A percentile compares a stretch with the other conserved stretches of the same genome.
Evolutionary conservation across 2,888 invertebrate species (phyloP).

Genomic region (Brachyptera risi): DNA sequence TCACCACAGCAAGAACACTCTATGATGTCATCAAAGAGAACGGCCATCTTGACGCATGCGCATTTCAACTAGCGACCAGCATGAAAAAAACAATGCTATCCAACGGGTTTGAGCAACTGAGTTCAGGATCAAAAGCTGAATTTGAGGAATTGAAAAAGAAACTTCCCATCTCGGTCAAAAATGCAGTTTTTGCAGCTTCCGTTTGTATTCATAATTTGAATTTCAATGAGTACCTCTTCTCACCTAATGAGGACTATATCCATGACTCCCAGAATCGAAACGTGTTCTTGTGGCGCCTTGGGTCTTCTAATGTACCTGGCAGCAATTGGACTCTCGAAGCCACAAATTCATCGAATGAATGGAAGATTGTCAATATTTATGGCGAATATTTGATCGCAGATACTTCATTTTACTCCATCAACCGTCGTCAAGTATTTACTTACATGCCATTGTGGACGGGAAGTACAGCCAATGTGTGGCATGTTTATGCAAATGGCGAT

Average conservation of each 20-base stretch:
- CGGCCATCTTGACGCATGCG: neutral
- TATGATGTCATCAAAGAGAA: neutral
- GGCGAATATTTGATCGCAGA: neutral
- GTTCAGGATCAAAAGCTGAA: too few relatives aligned
- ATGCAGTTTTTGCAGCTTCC: neutral
- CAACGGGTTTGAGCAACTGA: neutral
- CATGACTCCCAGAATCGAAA: neutral
- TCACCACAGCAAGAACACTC: neutral
- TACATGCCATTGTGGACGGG: neutral
- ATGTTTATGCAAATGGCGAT: neutral
- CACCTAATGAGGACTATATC: neutral
- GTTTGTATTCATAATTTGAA: neutral
- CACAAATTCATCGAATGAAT: neutral
- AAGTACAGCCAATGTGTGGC: neutral
- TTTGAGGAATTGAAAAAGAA: neutral
- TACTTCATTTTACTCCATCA: neutral
- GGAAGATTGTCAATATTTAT: neutral
- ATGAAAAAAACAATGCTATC: neutral
- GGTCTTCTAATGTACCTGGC: neutral
- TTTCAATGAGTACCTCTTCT: neutral
- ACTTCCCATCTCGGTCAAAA: neutral
- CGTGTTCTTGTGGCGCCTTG: neutral
- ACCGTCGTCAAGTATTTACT: neutral
- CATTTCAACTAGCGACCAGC: neutral
- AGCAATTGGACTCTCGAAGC: neutral